A percentile compares a stretch with the other conserved stretches of the same genome.
Evolutionary conservation across 1,140 invertebrate species (phyloP).

Genomic region (Anoplolepis gracilipes): DNA sequence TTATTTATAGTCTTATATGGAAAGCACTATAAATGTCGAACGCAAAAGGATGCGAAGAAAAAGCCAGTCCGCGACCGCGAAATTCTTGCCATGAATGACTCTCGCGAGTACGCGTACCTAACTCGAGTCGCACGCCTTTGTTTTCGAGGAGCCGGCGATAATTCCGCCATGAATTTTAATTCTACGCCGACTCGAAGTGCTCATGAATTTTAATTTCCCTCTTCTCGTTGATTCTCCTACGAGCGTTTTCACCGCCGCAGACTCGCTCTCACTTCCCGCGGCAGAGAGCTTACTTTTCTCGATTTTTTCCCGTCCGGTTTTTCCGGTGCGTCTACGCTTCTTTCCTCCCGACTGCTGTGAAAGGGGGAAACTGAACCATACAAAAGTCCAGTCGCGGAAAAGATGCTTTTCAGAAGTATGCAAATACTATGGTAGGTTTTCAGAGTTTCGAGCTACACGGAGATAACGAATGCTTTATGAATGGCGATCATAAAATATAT

Average conservation of each 20-base stretch:
- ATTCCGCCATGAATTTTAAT: slow-evolving; percentile 80
- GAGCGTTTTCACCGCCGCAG: slow-evolving; percentile 49
- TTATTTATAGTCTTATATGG: neutral
- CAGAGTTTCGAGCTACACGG: neutral
- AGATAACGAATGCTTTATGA: neutral
- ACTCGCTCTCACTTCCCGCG: slow-evolving; percentile 23
- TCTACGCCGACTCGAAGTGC: slow-evolving; percentile 73
- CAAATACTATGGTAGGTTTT: slow-evolving; percentile 16
- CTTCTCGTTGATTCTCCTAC: slow-evolving; percentile 68
- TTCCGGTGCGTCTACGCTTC: neutral
- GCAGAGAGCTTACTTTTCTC: neutral
- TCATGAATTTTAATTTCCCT: slow-evolving; percentile 80
- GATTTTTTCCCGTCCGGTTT: neutral
- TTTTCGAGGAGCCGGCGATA: slow-evolving; percentile 75
- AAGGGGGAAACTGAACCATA: neutral
- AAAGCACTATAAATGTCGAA: neutral
- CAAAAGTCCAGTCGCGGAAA: neutral
- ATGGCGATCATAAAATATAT: neutral
- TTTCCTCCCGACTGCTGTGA: slow-evolving; percentile 6
- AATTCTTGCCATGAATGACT: slow-evolving; percentile 64
- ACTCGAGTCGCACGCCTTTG: slow-evolving; percentile 70
- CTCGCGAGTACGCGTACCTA: slow-evolving; percentile 61
- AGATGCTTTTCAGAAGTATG: slow-evolving; percentile 14
- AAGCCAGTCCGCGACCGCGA: slow-evolving; percentile 47
- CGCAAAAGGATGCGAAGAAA: neutral